Evolutionary conservation across 2,113 vertebrate species (phyloP).

Genomic region (Corythoichthys intestinalis): DNA sequence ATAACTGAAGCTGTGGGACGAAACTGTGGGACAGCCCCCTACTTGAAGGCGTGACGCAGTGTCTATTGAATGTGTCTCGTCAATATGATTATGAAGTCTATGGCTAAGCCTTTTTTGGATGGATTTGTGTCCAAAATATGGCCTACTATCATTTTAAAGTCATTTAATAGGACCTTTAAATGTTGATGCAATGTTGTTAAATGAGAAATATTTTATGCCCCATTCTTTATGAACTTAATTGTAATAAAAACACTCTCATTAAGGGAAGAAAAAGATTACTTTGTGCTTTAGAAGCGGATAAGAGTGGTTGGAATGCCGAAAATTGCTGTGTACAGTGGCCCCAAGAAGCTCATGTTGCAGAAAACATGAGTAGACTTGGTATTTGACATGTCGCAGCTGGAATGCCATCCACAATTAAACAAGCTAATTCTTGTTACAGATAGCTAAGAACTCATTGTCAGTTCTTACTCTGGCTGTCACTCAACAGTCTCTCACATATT

Average conservation of each 20-base stretch:
- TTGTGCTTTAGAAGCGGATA: background rate
- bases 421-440: conserved; percentile 72
- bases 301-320: background rate
- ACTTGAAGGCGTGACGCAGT: too few relatives aligned
- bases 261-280: background rate
- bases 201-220: background rate
- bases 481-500: background rate
- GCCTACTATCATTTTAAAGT: too few relatives aligned
- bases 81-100: too few relatives aligned
- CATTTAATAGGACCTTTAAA: too few relatives aligned
- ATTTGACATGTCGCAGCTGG: conserved; percentile 59
- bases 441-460: conserved; percentile 17
- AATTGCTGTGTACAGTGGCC: conserved; percentile 6
- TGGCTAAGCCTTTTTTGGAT: too few relatives aligned
- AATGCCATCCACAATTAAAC: conserved; percentile 63
- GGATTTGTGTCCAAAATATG: too few relatives aligned
- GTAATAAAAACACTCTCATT: background rate
- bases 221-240: background rate
- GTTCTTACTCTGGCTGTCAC: background rate
- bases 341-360: conserved; percentile 1
- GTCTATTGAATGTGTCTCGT: too few relatives aligned
- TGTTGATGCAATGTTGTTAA: background rate
- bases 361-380: conserved; percentile 23
- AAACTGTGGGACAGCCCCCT: too few relatives aligned
- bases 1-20: too few relatives aligned